Base-by-base conservation (phyloP, 2,888 invertebrate genomes). In the Tanaodytes sp. region DNA sequence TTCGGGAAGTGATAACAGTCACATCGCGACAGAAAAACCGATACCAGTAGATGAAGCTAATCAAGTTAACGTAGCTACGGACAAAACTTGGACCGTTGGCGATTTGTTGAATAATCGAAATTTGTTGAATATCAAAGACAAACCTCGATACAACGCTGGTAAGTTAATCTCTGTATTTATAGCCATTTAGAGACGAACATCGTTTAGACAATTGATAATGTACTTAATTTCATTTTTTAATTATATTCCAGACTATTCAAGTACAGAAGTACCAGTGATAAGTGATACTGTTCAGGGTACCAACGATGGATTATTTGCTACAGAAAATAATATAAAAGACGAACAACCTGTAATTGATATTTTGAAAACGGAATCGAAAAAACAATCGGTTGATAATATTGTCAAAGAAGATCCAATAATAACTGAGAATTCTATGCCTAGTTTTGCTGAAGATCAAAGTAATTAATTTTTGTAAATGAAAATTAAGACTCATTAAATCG, bases 91-190 rank as follows among this genome's bases (percentile, higher is more conserved):
- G 37, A 76, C 67, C 74, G 77, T 79, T 64, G 74, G 78, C 65
- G 77, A 79, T 71, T 77, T 80, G 76, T 76, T 73, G 8, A 76
- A 73, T 11, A 78, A 80, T 72, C 75, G 79, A 76, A 80, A 81
- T 80, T 80, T 84, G 71, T 76, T 80, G 72, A 80, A 79, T 73
- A 74, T 77, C 63, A 76, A 79, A 64, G 76, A 76, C 54, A 72
- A 55, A 72, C 67, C 74, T 37, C 61, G 72, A 67, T 59, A 72
- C 51, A 66, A 76, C 12, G 70, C 71, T 64, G 71, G 79, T 77
- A 66, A 75, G 74, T n/a, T 33, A 33, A n/a, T n/a, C n/a, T n/a
- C n/a, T n/a, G n/a, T 5, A 27, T n/a, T n/a, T n/a, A n/a, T n/a
- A n/a, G n/a, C n/a, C n/a, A n/a, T n/a, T n/a, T n/a, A n/a, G n/a